A percentile compares a stretch with the other conserved stretches of the same genome.
These are phyloP conservation scores for Bombyx huttoni DNA, from an alignment of 2,888 invertebrate species.

Conservation along the genomic window DNA sequence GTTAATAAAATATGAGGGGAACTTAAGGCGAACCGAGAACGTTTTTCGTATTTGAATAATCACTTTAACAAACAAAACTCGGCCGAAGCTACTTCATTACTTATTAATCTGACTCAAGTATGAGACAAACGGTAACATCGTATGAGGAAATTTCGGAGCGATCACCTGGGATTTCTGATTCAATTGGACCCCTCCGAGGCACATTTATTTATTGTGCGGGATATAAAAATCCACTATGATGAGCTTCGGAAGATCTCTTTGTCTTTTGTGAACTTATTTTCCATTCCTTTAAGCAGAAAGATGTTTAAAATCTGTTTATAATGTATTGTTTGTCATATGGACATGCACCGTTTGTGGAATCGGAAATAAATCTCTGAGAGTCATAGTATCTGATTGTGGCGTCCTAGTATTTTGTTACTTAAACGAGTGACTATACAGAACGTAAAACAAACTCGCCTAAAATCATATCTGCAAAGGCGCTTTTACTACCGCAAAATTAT, in stretches of 20 bases:
- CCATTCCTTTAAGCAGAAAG: too few relatives aligned
- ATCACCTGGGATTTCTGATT: conserved; percentile 1
- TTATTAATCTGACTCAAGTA: conserved; percentile 60
- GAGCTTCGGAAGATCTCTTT: not conserved
- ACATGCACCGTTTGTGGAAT: too few relatives aligned
- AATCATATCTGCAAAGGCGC: too few relatives aligned
- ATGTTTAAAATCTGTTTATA: too few relatives aligned
- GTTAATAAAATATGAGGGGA: conserved; percentile 69
- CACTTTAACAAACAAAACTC: conserved; percentile 70
- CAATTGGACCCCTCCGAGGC: not conserved
- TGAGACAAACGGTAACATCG: conserved; percentile 32
- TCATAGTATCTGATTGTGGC: too few relatives aligned
- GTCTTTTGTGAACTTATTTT: too few relatives aligned
- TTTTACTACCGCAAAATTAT: too few relatives aligned
- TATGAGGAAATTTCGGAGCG: conserved; percentile 7
- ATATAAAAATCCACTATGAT: not conserved
- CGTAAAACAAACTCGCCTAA: too few relatives aligned
- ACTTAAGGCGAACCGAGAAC: conserved; percentile 61
- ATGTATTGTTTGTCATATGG: too few relatives aligned
- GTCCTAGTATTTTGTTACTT: too few relatives aligned
- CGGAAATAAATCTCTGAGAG: too few relatives aligned
- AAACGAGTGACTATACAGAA: too few relatives aligned
- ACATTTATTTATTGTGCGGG: not conserved
- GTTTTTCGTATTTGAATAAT: conserved; percentile 72
- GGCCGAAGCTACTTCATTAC: conserved; percentile 60